Evolutionary conservation across 2,113 vertebrate species (phyloP).

Genomic region (Oreochromis tanganicae): DNA sequence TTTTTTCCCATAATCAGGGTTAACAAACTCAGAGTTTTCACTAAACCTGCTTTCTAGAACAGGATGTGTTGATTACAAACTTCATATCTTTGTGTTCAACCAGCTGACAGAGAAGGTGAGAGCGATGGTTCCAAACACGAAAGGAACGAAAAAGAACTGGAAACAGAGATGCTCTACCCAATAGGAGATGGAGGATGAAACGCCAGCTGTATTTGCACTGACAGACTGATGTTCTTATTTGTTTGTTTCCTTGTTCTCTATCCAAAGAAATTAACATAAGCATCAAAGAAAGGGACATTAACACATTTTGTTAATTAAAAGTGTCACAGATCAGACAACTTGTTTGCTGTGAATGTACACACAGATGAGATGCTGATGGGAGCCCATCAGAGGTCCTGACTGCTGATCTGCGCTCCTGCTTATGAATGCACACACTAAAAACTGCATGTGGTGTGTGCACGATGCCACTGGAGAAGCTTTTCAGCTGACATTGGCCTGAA

Average conservation of each 20-base stretch:
- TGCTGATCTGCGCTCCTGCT: constrained; percentile 28
- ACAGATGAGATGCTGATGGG: neutral
- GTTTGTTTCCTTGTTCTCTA: neutral
- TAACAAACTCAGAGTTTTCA: neutral
- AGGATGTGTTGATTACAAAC: neutral
- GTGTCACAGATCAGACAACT: neutral
- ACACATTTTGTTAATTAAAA: neutral
- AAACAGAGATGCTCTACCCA: neutral
- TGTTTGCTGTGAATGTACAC: neutral
- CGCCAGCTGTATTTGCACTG: neutral
- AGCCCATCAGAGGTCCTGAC: neutral
- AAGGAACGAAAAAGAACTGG: neutral
- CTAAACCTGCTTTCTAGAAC: neutral
- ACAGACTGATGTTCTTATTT: neutral
- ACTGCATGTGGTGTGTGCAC: constrained; percentile 6
- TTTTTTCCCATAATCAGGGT: neutral
- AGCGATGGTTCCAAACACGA: neutral
- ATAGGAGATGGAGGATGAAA: neutral
- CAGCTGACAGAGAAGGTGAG: constrained; percentile 30
- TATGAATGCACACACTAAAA: constrained; percentile 59
- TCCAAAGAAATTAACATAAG: neutral
- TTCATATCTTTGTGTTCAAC: neutral
- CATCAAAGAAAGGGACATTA: neutral
- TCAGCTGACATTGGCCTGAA: constrained; percentile 1
- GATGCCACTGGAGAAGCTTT: constrained; percentile 33